Evolutionary conservation across 2,888 invertebrate species (phyloP), one percentile per base, ranked within the genome.

Genomic region (Cancer borealis): DNA sequence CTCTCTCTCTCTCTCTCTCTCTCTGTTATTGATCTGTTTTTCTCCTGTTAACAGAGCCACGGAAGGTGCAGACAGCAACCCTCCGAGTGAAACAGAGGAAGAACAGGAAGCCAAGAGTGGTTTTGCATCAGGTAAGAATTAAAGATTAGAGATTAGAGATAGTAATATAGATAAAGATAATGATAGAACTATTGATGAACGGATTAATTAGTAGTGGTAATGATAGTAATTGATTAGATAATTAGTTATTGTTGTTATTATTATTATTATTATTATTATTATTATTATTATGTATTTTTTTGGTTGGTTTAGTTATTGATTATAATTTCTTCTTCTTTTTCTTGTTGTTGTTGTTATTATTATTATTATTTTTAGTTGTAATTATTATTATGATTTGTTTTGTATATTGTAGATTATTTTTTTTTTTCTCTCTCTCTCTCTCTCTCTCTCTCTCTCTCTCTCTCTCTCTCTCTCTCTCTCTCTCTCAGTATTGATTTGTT

Each of bases 31-130:
- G 1, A 3, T 26, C 14, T 39, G n/a, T 87, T 30, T 45, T 93
- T 17, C 54, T 66, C 45, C 54, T 88, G 39, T 88, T 96, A 97
- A 96, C 97, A 98, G 98, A 97, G 98, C 98, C 96, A 98, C 98
- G 96, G 98, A 98, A 96, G 98, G 98, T 95, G 98, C 98, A 30
- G 98, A 98, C 97, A 98, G 98, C 97, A 98, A 98, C 95, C 95
- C 95, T 14, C 93, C 95, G 39, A 95, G 95, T 73, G 95, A 95
- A 39, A 49, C 47, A 30, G 95, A 95, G 39, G 95, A 95, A 26
- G 95, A 95, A 49, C 94, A 92, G 14, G 95, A 95, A 39, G 93
- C 92, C n/a, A 95, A 95, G 92, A 95, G 93, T 30, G 95, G 95
- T n/a, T 95, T 95, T 39, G 95, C 95, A 4, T 92, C 95, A 73